phyloP scores from a whole-genome alignment of 2,888 invertebrate genomes.

The Ypsolopha sequella region DNA sequence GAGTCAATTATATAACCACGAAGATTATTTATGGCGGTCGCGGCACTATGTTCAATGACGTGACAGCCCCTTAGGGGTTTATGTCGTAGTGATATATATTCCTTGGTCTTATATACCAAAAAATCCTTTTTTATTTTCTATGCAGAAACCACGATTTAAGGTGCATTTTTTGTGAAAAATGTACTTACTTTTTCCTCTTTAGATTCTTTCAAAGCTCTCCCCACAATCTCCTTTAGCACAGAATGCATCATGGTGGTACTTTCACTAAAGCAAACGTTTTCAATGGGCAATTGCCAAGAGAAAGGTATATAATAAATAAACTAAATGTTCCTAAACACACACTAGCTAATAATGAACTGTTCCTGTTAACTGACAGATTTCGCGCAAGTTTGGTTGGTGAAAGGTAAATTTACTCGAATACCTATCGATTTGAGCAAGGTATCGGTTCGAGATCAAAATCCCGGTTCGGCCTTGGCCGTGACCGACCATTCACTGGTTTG shows the following conservation, averaged over 20 bases:
- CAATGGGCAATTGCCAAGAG: constrained; percentile 9
- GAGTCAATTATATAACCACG: no score
- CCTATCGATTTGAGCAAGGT: constrained; percentile 23
- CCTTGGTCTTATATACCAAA: no score
- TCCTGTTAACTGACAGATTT: constrained; percentile 8
- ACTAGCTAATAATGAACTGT: not conserved
- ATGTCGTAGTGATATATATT: no score
- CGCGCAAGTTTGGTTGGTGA: constrained; percentile 22
- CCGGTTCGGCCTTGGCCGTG: constrained; percentile 59
- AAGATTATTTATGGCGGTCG: no score
- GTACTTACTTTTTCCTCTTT: constrained; percentile 47
- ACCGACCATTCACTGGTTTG: constrained; percentile 57
- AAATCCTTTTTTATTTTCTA: no score
- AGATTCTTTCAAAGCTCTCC: constrained; percentile 42
- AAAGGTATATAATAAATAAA: constrained; percentile 10
- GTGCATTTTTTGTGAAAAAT: not conserved
- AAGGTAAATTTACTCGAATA: constrained; percentile 18
- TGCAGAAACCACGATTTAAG: no score
- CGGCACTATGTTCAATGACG: no score
- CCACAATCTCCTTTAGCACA: constrained; percentile 52
- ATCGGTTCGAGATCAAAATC: constrained; percentile 23
- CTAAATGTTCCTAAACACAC: constrained; percentile 1
- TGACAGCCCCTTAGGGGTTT: no score
- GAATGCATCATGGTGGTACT: constrained; percentile 42
- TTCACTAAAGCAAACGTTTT: constrained; percentile 21